Conservation (phyloP, 2,797 vertebrate genomes). For the Crax fasciolata region DNA sequence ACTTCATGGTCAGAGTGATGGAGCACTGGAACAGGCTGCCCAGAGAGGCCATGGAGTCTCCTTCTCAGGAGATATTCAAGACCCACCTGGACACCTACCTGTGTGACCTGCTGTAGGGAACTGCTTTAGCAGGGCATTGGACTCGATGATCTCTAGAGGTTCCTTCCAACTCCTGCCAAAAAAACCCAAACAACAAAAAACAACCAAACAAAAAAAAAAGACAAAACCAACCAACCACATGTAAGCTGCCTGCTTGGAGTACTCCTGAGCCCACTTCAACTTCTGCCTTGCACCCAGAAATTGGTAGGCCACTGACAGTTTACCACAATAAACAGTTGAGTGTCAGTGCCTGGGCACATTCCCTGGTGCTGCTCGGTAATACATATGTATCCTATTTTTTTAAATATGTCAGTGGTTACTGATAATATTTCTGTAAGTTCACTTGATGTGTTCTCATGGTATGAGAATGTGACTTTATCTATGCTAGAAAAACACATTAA, state of each 20-base stretch:
- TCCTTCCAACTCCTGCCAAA: too few relatives aligned
- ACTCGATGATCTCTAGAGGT: too few relatives aligned
- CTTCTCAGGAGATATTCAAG: too few relatives aligned
- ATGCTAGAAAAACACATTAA: neutral
- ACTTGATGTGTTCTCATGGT: neutral
- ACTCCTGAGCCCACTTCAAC: neutral
- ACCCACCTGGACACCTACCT: too few relatives aligned
- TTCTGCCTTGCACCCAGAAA: neutral
- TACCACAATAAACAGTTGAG: neutral
- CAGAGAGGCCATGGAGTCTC: too few relatives aligned
- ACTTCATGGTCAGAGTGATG: too few relatives aligned
- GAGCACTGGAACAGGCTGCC: too few relatives aligned
- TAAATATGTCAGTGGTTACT: neutral
- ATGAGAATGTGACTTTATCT: neutral
- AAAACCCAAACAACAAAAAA: too few relatives aligned
- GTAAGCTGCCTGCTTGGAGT: neutral
- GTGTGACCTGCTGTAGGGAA: too few relatives aligned
- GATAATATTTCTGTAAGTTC: neutral
- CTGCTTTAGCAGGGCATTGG: too few relatives aligned
- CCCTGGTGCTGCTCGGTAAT: neutral
- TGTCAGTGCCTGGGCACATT: neutral
- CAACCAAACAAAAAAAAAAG: too few relatives aligned
- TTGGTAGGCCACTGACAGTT: rapidly evolving
- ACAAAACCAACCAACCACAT: neutral
- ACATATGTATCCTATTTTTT: neutral